Base-by-base conservation (phyloP, 2,113 vertebrate species). In the Fulica atra region DNA sequence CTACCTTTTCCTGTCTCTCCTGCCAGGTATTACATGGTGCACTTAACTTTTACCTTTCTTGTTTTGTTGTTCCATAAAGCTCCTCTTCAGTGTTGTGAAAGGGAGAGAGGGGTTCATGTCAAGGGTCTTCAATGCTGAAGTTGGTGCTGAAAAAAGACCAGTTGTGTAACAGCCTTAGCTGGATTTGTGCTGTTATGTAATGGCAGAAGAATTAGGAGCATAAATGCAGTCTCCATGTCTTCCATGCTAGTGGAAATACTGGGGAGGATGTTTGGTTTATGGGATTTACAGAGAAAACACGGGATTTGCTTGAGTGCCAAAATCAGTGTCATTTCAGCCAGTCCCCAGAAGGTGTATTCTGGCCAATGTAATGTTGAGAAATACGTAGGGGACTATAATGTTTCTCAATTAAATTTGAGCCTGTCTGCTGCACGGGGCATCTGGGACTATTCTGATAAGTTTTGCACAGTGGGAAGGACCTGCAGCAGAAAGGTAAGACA, bases 161-260 rank as follows among this genome's bases (percentile, higher is more conserved):
- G 65, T 95, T 97, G 86, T 50, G 7, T 96, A 92, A 92, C 53
- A 68, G 65, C 31, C 76, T 96, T 88, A 96, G 76, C 60, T 92
- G 82, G 90, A 81, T 92, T 96, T 89, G 46, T 0, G 0, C 25
- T 78, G 56, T 96, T 94, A 92, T 1, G 4, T 92, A 93, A 96
- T 70, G 35, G 36, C 51, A 60, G 40, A 77, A 92, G 76, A 56
- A 86, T 86, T 93, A 84, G 69, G 68, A 92, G 36, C 38, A 31
- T 38, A 71, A 88, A 71, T 44, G 21, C 42, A 63, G 64, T 35
- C 48, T 74, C 78, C 21, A 2, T 66, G 73, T 74, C 50, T 72
- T 92, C 54, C 63, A 53, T 28, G 1, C 40, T 86, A 36, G 42
- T 74, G 50, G 65, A 90, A 91, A 60, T 77, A 61, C 71, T 76